Evolutionary conservation across 2,113 vertebrate species (phyloP).

Genomic region (Cygnus buccinator): DNA sequence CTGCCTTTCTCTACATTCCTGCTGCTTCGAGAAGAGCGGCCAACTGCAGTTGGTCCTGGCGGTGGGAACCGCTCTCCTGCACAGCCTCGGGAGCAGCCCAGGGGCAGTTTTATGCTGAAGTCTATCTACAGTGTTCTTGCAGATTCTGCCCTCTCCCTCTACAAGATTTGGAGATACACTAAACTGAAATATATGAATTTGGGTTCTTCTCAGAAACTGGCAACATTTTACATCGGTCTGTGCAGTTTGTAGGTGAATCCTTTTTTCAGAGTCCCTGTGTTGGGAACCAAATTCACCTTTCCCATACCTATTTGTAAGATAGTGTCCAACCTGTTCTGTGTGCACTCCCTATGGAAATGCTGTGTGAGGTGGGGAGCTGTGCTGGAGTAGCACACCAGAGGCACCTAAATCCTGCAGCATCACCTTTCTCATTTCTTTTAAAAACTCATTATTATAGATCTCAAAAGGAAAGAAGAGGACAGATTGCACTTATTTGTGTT

Average conservation of each 20-base stretch:
- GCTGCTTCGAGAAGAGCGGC: background rate
- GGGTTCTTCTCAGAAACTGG: background rate
- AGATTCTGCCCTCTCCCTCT: background rate
- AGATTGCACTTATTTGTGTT: background rate
- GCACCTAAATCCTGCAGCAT: background rate
- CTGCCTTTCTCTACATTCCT: constrained; percentile 24
- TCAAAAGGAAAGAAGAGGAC: background rate
- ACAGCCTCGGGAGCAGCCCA: background rate
- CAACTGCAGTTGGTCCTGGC: constrained; percentile 58
- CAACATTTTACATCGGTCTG: background rate
- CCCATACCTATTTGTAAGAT: background rate
- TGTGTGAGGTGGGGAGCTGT: background rate
- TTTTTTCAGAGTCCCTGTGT: background rate
- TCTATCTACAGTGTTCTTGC: background rate
- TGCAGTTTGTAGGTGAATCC: background rate
- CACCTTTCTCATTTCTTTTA: background rate
- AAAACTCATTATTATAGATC: background rate
- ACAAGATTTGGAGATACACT: background rate
- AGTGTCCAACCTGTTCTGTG: fast-evolving
- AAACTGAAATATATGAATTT: background rate
- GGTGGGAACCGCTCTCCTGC: background rate
- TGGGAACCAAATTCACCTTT: background rate
- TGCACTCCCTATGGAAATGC: background rate
- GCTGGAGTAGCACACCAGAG: background rate
- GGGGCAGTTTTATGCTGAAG: background rate